Evolutionary conservation across 2,888 invertebrate genomes (phyloP), one percentile per base, ranked within the genome.

Genomic region (Drosophila diplacantha): DNA sequence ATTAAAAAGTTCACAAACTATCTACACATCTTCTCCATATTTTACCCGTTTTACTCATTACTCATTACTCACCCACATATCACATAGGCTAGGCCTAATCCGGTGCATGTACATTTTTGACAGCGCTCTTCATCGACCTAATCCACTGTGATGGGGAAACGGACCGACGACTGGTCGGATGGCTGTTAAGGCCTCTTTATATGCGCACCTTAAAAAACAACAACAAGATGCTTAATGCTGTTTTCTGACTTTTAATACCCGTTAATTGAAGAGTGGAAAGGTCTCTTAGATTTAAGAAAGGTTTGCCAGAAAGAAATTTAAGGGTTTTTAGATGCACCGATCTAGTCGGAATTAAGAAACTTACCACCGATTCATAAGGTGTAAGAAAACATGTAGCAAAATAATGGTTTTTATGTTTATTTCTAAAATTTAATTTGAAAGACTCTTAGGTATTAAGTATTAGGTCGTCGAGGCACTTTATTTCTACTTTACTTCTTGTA

Each of bases 111-210:
- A 18, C 24, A 46, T 50, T 51, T 61, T 51, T 61, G 51, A 51
- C 63, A 63, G 51, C 24, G 22, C 35, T 11, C 35, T 51, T 41
- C 60, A n/a, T 14, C 64, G 64, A 63, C 31, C 16, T 61, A 61
- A 61, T 61, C 60, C 60, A 61, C 60, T 61, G 60, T 63, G 60
- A 62, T 50, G 51, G 51, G 60, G 63, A 63, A 43, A 35, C 34
- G 60, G 39, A 22, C 49, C 34, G 52, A 52, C 34, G 68, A 64
- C 49, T 57, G 69, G 51, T 69, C 43, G 55, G 71, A 61, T 71
- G 53, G 47, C 80, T 60, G 75, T 74, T 70, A 69, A 77, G 77
- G 81, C 70, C 77, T 77, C 83, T 75, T 75, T 75, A 69, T 79
- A 67, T 73, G 79, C 70, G 76, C 84, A 81, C 84, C 84, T 80